phyloP scores from a whole-genome alignment of 2,888 invertebrate species.

The Calephelis perditalis region DNA sequence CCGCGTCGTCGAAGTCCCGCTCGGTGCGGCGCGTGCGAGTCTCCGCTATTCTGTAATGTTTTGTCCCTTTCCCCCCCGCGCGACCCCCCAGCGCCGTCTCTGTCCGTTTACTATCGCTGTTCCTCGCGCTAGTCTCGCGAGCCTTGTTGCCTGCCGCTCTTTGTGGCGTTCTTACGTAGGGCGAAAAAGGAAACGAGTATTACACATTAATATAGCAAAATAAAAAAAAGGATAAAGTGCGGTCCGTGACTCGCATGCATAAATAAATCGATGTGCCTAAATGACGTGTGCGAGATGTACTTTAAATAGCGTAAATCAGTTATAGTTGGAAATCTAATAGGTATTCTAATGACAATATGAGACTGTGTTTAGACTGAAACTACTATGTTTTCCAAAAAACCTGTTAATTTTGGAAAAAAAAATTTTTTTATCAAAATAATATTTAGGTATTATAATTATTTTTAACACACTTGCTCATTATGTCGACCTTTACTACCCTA shows the following conservation, averaged over 20 bases:
- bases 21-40: constrained; percentile 69
- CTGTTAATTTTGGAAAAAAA: too few species aligned
- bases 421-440: too few species aligned
- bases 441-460: too few species aligned
- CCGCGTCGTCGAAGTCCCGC: constrained; percentile 84
- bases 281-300: constrained; percentile 24
- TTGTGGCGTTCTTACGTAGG: constrained; percentile 47
- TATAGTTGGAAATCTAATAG: constrained; percentile 20
- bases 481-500: too few species aligned
- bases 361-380: constrained; percentile 19
- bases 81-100: constrained; percentile 43
- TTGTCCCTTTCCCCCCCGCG: constrained; percentile 53
- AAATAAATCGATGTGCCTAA: constrained; percentile 30
- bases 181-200: constrained; percentile 42
- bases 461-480: too few species aligned
- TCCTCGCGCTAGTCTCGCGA: constrained; percentile 38
- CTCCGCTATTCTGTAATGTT: constrained; percentile 65
- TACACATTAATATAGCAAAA: constrained; percentile 41
- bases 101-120: constrained; percentile 41
- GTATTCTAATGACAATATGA: constrained; percentile 17
- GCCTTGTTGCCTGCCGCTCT: constrained; percentile 48
- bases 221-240: constrained; percentile 34
- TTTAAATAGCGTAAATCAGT: constrained; percentile 22
- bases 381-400: too few species aligned
- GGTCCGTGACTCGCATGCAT: constrained; percentile 33